Evolutionary conservation across 2,888 invertebrate species (phyloP), one percentile per base, ranked within the genome.

Genomic region (Gastrophysa polygoni): DNA sequence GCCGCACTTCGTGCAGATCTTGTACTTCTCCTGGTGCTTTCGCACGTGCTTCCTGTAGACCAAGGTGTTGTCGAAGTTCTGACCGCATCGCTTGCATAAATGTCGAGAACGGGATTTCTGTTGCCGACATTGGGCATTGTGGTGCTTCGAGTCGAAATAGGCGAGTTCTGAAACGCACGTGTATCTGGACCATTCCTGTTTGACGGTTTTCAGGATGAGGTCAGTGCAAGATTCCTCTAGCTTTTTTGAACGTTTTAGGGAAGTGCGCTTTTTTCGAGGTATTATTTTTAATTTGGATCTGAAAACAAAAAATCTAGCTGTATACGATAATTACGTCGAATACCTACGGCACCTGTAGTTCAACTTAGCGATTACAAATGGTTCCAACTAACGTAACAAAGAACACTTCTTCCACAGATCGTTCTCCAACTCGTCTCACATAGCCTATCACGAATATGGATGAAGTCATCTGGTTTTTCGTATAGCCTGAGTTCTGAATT

Each of bases 1-100:
- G 0, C 80, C 80, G 71, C 83, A 83, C 1, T 78, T 68, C 17
- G 80, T 75, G 68, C 83, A 83, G 0, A 76, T 68, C 14, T 64
- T 65, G 43, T 63, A 56, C n/a, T 68, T 69, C 6, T 63, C 63
- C 11, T 68, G 62, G 24, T 68, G 63, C 17, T 68, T 57, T 18
- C 63, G 57, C 47, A 62, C 61, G 34, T 70, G 70, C 24, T 62
- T 68, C 20, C 68, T 65, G 50, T 66, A 63, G 7, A 38, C 56
- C 44, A 57, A 62, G 29, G 61, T 64, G 10, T 56, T 61, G 20
- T 66, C 66, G 34, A 71, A 71, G 34, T 64, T 63, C 3, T 65
- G 57, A 10, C 65, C 48, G 51, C 69, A 71, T 20, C 59, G 55
- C 47, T 59, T 61, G 34, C 68, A 66, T 28, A 10, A 2, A 8